Evolutionary conservation across 2,113 vertebrate genomes (phyloP).

Genomic region (Tupaia tana): DNA sequence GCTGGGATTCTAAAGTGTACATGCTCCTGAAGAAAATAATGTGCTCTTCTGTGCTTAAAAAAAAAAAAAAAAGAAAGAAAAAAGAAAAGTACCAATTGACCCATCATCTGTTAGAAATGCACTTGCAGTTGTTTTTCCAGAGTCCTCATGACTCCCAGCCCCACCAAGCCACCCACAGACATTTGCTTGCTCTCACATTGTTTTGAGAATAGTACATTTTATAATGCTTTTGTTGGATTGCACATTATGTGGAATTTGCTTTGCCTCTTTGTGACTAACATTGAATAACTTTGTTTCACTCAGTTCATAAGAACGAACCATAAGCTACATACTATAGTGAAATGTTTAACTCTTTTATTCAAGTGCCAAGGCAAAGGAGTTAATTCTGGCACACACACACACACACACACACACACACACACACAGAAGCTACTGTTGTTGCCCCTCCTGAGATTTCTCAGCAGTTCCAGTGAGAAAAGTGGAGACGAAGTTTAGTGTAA

Average conservation of each 20-base stretch:
- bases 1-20: background rate
- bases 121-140: conserved; percentile 75
- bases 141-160: conserved; percentile 57
- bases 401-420: too few relatives aligned
- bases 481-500: background rate
- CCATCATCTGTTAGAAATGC: conserved; percentile 74
- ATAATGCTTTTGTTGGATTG: conserved; percentile 79
- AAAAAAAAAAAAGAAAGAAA: background rate
- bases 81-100: background rate
- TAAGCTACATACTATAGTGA: conserved; percentile 58
- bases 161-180: conserved; percentile 80
- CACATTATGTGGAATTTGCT: conserved; percentile 70
- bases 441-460: conserved; percentile 37
- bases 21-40: conserved; percentile 40
- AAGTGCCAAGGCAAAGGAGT: conserved; percentile 69
- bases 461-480: conserved; percentile 8
- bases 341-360: conserved; percentile 74
- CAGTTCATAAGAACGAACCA: conserved; percentile 74
- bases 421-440: conserved; percentile 43
- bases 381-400: conserved; percentile 52
- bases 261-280: conserved; percentile 75
- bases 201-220: conserved; percentile 79
- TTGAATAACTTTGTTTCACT: conserved; percentile 71
- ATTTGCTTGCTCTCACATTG: conserved; percentile 78
- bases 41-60: background rate